These are phyloP conservation scores for Mormyrops boulengeri DNA, from an alignment of 2,797 vertebrate genomes.

Conservation along the genomic window DNA sequence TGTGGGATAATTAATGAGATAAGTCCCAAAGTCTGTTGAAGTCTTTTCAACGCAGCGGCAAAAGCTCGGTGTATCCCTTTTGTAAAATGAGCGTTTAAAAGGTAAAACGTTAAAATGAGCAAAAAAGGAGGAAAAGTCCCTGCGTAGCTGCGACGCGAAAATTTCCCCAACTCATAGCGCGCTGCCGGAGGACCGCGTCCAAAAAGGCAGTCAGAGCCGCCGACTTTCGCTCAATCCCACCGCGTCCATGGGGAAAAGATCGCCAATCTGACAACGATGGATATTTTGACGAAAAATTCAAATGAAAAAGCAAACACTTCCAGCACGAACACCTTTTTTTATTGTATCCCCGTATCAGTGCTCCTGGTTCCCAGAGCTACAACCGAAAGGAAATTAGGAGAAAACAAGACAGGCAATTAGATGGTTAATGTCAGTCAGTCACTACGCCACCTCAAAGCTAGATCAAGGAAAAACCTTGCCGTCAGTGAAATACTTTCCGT, in stretches of 20 bases:
- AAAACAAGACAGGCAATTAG: conserved; percentile 58
- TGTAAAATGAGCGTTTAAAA: conserved; percentile 6
- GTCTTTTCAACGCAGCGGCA: conserved; percentile 12
- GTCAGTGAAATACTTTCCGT: conserved; percentile 70
- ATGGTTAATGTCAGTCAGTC: conserved; percentile 81
- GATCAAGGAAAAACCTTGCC: conserved; percentile 68
- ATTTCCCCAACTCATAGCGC: conserved; percentile 50
- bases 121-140: conserved; percentile 21
- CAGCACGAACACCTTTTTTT: conserved; percentile 49
- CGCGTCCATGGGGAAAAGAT: conserved; percentile 39
- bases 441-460: conserved; percentile 80
- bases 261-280: conserved; percentile 30
- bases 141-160: conserved; percentile 38
- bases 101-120: not conserved
- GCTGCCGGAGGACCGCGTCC: conserved; percentile 62
- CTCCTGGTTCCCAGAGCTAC: conserved; percentile 34
- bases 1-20: conserved; percentile 20
- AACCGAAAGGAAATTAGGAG: conserved; percentile 41
- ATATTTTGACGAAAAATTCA: conserved; percentile 42
- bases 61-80: conserved; percentile 28
- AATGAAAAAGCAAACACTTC: conserved; percentile 55
- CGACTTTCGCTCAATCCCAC: conserved; percentile 71
- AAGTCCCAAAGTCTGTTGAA: conserved; percentile 21
- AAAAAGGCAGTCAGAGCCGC: conserved; percentile 46
- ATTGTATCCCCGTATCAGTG: conserved; percentile 40